Base-by-base conservation (phyloP, 2,888 invertebrate genomes). In the Brachyptera risi region DNA sequence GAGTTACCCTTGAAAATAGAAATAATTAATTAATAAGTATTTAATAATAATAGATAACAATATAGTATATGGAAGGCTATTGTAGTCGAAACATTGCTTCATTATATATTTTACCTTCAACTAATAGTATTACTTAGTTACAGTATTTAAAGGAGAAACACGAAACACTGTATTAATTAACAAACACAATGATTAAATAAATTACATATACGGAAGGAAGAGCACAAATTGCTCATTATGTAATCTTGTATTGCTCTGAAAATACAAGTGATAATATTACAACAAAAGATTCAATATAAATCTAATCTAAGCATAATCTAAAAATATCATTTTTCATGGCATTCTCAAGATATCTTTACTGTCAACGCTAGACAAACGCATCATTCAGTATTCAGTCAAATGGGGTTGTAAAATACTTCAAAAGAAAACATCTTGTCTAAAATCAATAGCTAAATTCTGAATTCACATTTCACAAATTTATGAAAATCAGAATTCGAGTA, bases 111-210 rank as follows among this genome's bases (percentile, higher is more conserved):
- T 26, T 56, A 21, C 44, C 49, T 63, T 56, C 56, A 56, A 58
- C 44, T 61, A 47, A 56, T 62, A 56, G 56, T 56, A 65, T 62
- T 49, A 58, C 58, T 35, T 63, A 63, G 61, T 61, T 63, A 63
- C 63, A 65, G 63, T 62, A 65, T 5, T 11, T 31, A 31, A 31
- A 7, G 44, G 13, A 4, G 13, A 4, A 44, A 44, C 44, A 49
- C 49, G 26, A n/a, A n/a, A n/a, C 49, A 24, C 49, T 27, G 40
- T 5, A 40, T 15, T 35, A 7, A 31, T 31, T 11, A 31, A 31
- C 31, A 11, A 31, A 35, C 35, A 9, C 40, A 11, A 31, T 31
- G 31, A 5, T 31, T 11, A 31, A 31, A 31, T 31, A 5, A 31
- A 31, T 11, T 11, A 31, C 5, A 11, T 31, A 7, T 31, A 7